Conservation (phyloP, 1,140 invertebrate genomes). For the Contarinia nasturtii region DNA sequence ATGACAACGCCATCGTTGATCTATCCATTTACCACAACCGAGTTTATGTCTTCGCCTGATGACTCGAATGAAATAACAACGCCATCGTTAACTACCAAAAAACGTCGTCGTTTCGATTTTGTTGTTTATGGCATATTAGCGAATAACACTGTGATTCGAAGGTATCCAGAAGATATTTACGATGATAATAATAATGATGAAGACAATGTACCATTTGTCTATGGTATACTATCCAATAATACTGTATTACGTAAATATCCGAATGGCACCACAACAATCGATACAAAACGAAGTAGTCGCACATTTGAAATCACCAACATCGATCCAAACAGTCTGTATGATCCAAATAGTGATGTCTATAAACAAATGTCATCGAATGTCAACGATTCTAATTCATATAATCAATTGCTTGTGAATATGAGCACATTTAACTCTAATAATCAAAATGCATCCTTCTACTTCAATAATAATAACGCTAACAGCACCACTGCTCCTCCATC, state of each 20-base stretch:
- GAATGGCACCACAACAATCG: constrained; percentile 43
- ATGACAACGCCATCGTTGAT: constrained; percentile 4
- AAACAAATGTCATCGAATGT: background rate
- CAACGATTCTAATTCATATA: background rate
- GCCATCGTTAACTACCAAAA: constrained; percentile 3
- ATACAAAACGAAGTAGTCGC: background rate
- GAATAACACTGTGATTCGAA: constrained; percentile 53
- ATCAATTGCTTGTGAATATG: background rate
- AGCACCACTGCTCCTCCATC: background rate
- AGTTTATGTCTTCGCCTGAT: constrained; percentile 2
- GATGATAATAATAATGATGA: constrained; percentile 36
- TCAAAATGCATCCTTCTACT: background rate
- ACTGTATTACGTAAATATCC: constrained; percentile 50
- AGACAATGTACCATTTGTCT: constrained; percentile 45
- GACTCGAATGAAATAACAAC: background rate
- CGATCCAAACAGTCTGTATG: constrained; percentile 30
- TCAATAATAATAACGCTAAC: background rate
- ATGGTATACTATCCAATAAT: constrained; percentile 50
- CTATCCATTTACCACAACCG: constrained; percentile 2
- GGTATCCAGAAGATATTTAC: constrained; percentile 28
- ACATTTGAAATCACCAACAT: constrained; percentile 13
- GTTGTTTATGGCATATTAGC: constrained; percentile 48
- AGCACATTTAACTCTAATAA: background rate
- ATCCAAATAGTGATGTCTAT: constrained; percentile 24
- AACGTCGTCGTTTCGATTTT: constrained; percentile 27